These are phyloP conservation scores for Ormyrus labotus DNA, from an alignment of 2,888 invertebrate species.

Conservation along the genomic window DNA sequence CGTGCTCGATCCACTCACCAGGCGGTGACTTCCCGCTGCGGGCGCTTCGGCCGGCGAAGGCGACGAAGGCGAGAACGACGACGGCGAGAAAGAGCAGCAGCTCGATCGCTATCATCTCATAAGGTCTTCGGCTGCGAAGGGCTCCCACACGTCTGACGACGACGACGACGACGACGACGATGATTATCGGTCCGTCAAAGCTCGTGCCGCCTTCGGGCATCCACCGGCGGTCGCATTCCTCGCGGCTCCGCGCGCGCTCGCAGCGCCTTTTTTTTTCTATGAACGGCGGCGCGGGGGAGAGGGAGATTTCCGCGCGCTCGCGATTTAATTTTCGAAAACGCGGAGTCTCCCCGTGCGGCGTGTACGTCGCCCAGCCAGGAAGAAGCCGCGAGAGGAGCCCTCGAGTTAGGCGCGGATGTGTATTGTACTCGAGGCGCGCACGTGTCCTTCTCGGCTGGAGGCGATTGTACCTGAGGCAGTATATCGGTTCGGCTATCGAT, in stretches of 20 bases:
- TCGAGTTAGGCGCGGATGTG: no score
- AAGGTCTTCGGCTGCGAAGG: background rate
- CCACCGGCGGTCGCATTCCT: background rate
- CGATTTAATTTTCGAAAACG: no score
- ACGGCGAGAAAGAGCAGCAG: constrained; percentile 20
- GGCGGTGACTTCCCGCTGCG: constrained; percentile 21
- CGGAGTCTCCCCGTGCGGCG: no score
- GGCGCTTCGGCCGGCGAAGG: background rate
- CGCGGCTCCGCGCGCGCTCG: background rate
- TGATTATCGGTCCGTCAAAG: background rate
- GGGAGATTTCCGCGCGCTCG: no score
- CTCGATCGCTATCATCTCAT: constrained; percentile 15
- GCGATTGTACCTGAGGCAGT: background rate
- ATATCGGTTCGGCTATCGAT: background rate
- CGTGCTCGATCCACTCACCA: constrained; percentile 17
- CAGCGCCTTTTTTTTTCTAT: background rate
- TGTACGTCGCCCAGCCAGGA: no score
- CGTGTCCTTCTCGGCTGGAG: background rate
- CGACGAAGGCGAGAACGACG: background rate
- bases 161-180: background rate
- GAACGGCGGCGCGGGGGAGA: background rate
- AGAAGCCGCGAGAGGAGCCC: no score
- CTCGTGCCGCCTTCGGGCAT: background rate
- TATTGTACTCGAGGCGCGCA: no score
- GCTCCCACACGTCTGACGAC: background rate